Evolutionary conservation across 2,113 vertebrate species (phyloP), one percentile per base, ranked within the genome.

Genomic region (Microtus ochrogaster): DNA sequence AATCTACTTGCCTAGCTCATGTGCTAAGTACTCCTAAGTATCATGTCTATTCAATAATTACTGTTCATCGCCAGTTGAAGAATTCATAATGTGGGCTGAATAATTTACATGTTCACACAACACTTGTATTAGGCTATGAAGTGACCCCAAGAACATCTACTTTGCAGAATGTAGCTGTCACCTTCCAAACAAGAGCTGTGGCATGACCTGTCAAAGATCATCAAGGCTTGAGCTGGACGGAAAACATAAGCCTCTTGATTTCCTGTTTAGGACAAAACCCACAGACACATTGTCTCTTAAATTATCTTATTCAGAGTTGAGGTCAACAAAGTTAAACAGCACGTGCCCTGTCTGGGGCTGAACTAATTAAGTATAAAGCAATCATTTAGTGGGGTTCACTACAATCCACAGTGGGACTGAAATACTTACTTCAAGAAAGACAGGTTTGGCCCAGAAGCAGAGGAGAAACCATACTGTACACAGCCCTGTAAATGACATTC

Each of bases 341-440:
- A 24, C 14, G 0, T 96, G 83, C 85, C 87, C 72, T 83, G 78
- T 79, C 96, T 86, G 92, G 87, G n/a, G 26, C 92, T 95, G 89
- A 97, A 84, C 78, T 93, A 97, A 98, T 97, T 97, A 98, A 89
- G 76, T 91, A 65, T 86, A 91, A 76, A 70, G 55, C 82, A 61
- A 74, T 96, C 81, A 39, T 91, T 79, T 58, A 90, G 92, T 41
- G 66, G 0, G 3, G 41, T 74, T 90, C 86, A 2, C 63, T 73
- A 72, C 22, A 95, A 92, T 68, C 72, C 84, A 79, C 73, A 36
- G 39, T 33, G 49, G 74, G 63, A 12, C 77, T 0, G 0, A 12
- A 73, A 6, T 55, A 24, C 39, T 36, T 55, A 24, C 39, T 36
- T 82, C 39, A 19, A 74, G 36, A 24, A 63, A 65, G 52, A 39